Evolutionary conservation across 1,140 invertebrate species (phyloP), one percentile per base, ranked within the genome.

Genomic region (Drosophila simulans): DNA sequence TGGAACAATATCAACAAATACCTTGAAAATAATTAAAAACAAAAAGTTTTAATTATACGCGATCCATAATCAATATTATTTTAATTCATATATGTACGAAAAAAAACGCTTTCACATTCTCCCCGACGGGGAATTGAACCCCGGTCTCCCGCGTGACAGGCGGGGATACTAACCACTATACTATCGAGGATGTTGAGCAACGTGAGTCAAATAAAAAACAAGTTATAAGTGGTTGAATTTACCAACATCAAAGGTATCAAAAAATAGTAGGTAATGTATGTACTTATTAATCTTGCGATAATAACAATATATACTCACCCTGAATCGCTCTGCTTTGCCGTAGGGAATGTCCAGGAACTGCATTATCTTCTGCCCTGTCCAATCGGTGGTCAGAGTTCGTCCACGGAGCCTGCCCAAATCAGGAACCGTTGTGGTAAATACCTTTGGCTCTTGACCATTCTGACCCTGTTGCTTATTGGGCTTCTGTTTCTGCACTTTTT

Each of bases 121-220:
- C 91, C 93, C 92, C 92, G 92, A 91, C 93, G 92, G 92, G 92
- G 93, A 93, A 93, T 93, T 93, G 93, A 93, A 93, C 93, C 92
- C 93, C 92, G 92, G 92, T 93, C 93, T 93, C 92, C 92, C 93
- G 92, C 93, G 92, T 93, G 92, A 93, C 92, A 93, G 92, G 92
- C 92, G 93, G 92, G 92, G 92, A 93, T 93, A 93, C 92, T 93
- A 57, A 93, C 91, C 92, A 93, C 91, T 63, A 51, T 66, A 68
- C 64, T 68, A 68, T 68, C 64, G 64, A 68, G 64, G 58, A 68
- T 46, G 63, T 20, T 42, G 58, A 0, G 0, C 0, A 5, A 20
- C 10, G 2, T 0, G 0, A 3, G 39, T 13, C 59, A 42, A 59
- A 43, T 42, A 39, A 10, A 3, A 13, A 22, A 53, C 11, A 53